A percentile compares a stretch with the other conserved stretches of the same genome.
These are phyloP conservation scores for Epinotia ramella DNA, from an alignment of 2,888 invertebrate species.

Conservation along the genomic window DNA sequence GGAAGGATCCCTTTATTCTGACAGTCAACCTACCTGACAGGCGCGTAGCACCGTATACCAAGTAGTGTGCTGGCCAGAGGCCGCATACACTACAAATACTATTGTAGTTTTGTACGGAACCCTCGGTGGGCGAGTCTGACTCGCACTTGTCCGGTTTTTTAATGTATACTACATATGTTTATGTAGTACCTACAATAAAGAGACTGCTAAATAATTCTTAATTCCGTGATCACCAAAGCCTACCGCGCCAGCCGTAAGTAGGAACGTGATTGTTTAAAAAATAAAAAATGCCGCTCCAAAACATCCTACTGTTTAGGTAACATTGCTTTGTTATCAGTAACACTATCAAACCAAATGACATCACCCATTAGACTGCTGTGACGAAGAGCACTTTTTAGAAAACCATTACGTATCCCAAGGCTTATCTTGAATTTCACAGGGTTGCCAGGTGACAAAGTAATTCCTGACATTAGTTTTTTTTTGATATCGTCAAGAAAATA, in stretches of 20 bases:
- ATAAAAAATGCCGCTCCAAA: conserved; percentile 36
- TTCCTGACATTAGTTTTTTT: not conserved
- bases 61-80: too few relatives aligned
- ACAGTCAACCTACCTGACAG: too few relatives aligned
- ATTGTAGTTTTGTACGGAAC: too few relatives aligned
- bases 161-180: too few relatives aligned
- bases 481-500: not conserved
- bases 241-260: not conserved
- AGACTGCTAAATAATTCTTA: too few relatives aligned
- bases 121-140: too few relatives aligned
- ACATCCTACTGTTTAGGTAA: conserved; percentile 40
- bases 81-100: too few relatives aligned
- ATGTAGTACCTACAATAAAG: too few relatives aligned
- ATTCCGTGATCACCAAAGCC: too few relatives aligned
- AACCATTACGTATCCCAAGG: conserved; percentile 21
- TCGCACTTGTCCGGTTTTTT: too few relatives aligned
- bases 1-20: too few relatives aligned
- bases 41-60: too few relatives aligned
- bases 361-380: conserved; percentile 33
- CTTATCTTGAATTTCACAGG: conserved; percentile 21
- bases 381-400: conserved; percentile 29
- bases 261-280: conserved; percentile 38
- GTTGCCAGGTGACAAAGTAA: not conserved
- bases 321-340: conserved; percentile 40
- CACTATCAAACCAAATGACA: conserved; percentile 45